Evolutionary conservation across 92 coral and sea anemone species (phyloP).

Genomic region (Parazoanthus darwini): DNA sequence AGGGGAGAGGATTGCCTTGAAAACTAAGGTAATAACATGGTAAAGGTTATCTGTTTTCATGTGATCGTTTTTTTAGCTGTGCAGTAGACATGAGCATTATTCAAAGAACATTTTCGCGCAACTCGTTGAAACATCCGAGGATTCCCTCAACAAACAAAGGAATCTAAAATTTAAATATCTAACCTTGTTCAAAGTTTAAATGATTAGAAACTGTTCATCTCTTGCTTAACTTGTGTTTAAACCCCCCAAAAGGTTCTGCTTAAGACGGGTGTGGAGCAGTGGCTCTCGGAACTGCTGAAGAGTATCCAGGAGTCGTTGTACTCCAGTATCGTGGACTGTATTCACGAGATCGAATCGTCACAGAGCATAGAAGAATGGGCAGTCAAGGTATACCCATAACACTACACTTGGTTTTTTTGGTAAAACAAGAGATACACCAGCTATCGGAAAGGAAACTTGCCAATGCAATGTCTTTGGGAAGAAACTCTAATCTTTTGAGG

Average conservation of each 20-base stretch:
- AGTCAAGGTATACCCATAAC: conserved; percentile 61
- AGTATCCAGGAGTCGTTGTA: conserved; percentile 82
- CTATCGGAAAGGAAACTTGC: too few species aligned
- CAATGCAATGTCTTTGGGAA: too few species aligned
- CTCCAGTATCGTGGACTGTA: conserved; percentile 72
- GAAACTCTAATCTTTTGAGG: too few species aligned
- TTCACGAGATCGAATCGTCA: conserved; percentile 79
- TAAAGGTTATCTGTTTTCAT: not conserved
- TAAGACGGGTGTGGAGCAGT: conserved; percentile 79
- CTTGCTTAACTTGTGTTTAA: too few species aligned
- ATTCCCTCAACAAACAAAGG: too few species aligned
- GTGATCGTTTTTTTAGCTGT: too few species aligned
- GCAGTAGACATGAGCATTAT: too few species aligned
- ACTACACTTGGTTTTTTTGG: too few species aligned
- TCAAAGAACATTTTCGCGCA: too few species aligned
- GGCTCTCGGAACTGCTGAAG: conserved; percentile 78
- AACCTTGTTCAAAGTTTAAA: not conserved
- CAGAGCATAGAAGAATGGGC: conserved; percentile 89
- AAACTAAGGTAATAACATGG: conserved; percentile 67
- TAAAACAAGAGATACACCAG: too few species aligned
- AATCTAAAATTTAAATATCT: not conserved
- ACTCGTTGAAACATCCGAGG: too few species aligned
- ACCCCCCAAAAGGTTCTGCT: conserved; percentile 66
- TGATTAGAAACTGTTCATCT: not conserved
- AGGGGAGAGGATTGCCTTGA: conserved; percentile 79